Evolutionary conservation across 1,140 invertebrate species (phyloP).

Genomic region (Drosophila biarmipes): DNA sequence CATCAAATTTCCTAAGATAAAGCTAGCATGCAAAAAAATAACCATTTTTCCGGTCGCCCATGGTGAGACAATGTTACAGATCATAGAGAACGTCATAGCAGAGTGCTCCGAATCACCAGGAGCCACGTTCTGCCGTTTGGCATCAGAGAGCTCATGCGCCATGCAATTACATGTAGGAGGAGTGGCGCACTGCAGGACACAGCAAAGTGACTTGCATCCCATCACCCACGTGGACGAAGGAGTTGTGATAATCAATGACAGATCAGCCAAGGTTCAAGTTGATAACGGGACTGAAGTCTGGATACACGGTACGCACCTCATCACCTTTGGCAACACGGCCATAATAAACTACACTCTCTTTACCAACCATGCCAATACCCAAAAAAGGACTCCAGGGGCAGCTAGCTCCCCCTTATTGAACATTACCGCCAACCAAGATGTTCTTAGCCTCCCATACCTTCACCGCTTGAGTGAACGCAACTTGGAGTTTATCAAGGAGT

Average conservation of each 20-base stretch:
- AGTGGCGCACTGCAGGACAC: constrained; percentile 12
- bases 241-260: constrained; percentile 1
- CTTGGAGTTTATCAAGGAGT: no score
- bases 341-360: constrained; percentile 22
- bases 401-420: neutral
- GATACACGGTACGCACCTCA: constrained; percentile 24
- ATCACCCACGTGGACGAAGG: constrained; percentile 1
- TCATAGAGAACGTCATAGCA: no score
- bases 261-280: constrained; percentile 24
- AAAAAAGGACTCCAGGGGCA: constrained; percentile 1
- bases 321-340: constrained; percentile 14
- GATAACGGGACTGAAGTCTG: constrained; percentile 22
- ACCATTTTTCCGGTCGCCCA: no score
- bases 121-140: no score
- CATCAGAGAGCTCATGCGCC: no score
- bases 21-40: no score
- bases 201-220: constrained; percentile 12
- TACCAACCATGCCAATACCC: neutral
- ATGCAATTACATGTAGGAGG: no score
- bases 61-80: no score
- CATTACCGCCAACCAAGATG: constrained; percentile 3
- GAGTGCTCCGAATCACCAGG: no score
- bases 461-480: constrained; percentile 6
- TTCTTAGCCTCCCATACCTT: neutral
- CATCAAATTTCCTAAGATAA: no score